Evolutionary conservation across 2,113 vertebrate genomes (phyloP).

Genomic region (Ellobius talpinus): DNA sequence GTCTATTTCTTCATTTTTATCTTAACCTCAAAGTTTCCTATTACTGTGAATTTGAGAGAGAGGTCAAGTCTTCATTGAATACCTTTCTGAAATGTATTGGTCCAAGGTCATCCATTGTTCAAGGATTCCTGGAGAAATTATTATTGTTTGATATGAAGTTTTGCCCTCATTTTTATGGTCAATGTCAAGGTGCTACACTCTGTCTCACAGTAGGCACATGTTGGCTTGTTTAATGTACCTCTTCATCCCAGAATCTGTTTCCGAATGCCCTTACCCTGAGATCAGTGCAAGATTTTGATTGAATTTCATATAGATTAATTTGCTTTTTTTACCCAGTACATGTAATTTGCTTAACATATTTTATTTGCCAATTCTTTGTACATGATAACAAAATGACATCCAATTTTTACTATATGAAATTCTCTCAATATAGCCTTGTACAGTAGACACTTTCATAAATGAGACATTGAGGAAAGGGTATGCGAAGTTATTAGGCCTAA

Average conservation of each 20-base stretch:
- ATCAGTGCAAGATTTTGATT: neutral
- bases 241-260: neutral
- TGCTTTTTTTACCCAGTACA: neutral
- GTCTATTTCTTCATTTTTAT: conserved; percentile 61
- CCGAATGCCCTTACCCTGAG: neutral
- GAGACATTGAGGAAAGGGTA: neutral
- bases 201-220: neutral
- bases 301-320: neutral
- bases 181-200: neutral
- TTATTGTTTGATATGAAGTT: conserved; percentile 35
- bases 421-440: neutral
- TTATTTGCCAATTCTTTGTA: neutral
- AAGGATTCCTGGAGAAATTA: conserved; percentile 56
- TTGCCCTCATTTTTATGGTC: conserved; percentile 44
- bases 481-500: neutral
- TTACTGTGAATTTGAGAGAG: neutral
- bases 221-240: neutral
- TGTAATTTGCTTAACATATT: neutral
- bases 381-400: neutral
- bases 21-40: conserved; percentile 61
- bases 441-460: neutral
- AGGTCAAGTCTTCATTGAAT: conserved; percentile 70
- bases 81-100: conserved; percentile 58
- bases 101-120: conserved; percentile 56
- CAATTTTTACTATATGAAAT: neutral